Percentiles rank a stretch among this genome's conserved stretches.
Evolutionary conservation across 1,140 invertebrate genomes (phyloP).

Genomic region (Mactra quadrangularis): DNA sequence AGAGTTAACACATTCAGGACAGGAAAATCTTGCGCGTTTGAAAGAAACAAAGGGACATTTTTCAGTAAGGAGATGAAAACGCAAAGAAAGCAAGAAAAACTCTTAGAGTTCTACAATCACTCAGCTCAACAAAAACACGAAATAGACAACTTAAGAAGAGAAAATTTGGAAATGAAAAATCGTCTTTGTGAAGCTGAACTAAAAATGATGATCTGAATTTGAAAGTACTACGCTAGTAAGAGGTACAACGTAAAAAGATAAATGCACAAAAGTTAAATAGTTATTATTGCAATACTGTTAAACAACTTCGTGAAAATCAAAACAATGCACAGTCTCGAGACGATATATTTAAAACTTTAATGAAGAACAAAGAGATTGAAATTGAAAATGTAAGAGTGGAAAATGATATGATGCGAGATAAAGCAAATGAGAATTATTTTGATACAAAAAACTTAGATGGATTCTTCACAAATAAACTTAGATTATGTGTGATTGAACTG

Average conservation of each 20-base stretch:
- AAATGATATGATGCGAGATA: neutral
- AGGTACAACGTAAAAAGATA: neutral
- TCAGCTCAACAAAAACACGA: neutral
- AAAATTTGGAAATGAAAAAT: neutral
- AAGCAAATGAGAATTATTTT: neutral
- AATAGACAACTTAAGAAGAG: neutral
- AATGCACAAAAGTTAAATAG: slow-evolving; percentile 17
- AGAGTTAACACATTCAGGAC: neutral
- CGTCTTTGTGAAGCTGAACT: neutral
- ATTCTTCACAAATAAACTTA: slow-evolving; percentile 27
- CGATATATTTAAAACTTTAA: neutral
- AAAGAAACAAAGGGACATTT: slow-evolving; percentile 11
- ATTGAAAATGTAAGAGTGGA: neutral
- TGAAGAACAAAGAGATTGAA: slow-evolving; percentile 9
- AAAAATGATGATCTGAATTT: neutral
- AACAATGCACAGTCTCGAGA: neutral
- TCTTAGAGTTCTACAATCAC: neutral
- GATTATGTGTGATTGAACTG: slow-evolving; percentile 59
- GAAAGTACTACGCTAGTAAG: neutral
- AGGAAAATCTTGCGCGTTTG: neutral
- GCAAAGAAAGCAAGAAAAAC: neutral
- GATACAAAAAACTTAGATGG: slow-evolving; percentile 38
- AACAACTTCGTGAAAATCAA: neutral
- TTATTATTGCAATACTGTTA: neutral
- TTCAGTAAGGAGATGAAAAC: slow-evolving; percentile 35